Evolutionary conservation across 2,888 invertebrate species (phyloP).

Genomic region (Drosophila prolongata): DNA sequence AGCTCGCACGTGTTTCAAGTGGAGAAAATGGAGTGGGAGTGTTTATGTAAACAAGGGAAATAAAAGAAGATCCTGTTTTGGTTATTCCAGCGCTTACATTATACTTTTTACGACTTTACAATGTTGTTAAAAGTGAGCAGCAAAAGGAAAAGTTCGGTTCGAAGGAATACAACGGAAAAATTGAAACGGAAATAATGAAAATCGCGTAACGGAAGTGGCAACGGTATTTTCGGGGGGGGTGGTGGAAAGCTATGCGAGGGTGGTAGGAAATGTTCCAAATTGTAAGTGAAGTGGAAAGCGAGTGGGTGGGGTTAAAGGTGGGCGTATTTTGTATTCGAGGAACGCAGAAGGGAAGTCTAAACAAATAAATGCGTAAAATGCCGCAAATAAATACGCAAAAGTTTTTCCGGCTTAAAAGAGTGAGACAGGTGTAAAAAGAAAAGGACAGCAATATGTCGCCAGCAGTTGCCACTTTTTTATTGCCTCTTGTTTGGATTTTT

Average conservation of each 20-base stretch:
- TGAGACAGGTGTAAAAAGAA: slow-evolving; percentile 21
- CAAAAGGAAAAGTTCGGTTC: slow-evolving; percentile 47
- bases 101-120: slow-evolving; percentile 77
- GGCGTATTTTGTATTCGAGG: slow-evolving; percentile 25
- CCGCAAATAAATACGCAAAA: slow-evolving; percentile 78
- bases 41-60: slow-evolving; percentile 64
- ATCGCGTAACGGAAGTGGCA: slow-evolving; percentile 79
- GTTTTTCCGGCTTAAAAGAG: slow-evolving; percentile 20
- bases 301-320: slow-evolving; percentile 14
- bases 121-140: slow-evolving; percentile 73
- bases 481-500: slow-evolving; percentile 46
- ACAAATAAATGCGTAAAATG: slow-evolving; percentile 81
- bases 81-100: slow-evolving; percentile 47
- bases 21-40: slow-evolving; percentile 1
- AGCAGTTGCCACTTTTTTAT: slow-evolving; percentile 66
- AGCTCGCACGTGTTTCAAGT: slow-evolving; percentile 17
- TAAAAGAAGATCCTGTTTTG: slow-evolving; percentile 45
- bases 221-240: slow-evolving; percentile 55
- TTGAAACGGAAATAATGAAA: slow-evolving; percentile 82
- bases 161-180: slow-evolving; percentile 75
- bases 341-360: slow-evolving; percentile 64
- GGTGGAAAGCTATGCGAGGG: slow-evolving; percentile 3
- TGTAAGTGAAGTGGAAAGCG: slow-evolving; percentile 49
- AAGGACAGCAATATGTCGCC: slow-evolving; percentile 70
- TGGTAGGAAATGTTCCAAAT: slow-evolving; percentile 60